Conservation (phyloP, 2,888 invertebrate species). For the Microdon myrmicae region DNA sequence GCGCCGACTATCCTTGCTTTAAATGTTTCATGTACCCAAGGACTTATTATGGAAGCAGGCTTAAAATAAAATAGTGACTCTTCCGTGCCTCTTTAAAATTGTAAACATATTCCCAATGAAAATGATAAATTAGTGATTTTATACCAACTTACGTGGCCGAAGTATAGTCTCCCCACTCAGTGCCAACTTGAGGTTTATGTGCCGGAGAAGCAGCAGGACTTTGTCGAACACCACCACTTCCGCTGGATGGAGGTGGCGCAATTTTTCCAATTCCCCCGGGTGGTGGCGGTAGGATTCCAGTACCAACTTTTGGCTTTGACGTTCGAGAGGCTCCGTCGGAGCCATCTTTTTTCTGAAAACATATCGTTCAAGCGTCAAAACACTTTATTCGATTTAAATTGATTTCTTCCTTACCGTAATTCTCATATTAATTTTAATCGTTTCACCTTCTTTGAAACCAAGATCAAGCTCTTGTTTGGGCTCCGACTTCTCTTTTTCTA, state of each 20-base stretch:
- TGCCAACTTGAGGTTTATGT: conserved; percentile 72
- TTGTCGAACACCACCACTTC: conserved; percentile 58
- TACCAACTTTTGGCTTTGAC: conserved; percentile 72
- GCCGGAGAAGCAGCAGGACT: conserved; percentile 75
- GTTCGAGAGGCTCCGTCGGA: conserved; percentile 75
- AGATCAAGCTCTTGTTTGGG: conserved; percentile 88
- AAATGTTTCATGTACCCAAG: too few species aligned
- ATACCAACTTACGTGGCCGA: conserved; percentile 73
- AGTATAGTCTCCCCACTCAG: conserved; percentile 84
- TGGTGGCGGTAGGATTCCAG: conserved; percentile 84
- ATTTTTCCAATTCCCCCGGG: conserved; percentile 76
- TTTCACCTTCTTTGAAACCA: conserved; percentile 99
- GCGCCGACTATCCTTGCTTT: too few species aligned
- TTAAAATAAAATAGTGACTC: too few species aligned
- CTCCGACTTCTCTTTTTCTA: conserved; percentile 81
- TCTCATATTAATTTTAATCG: conserved; percentile 99
- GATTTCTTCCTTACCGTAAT: conserved; percentile 77
- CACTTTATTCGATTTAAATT: not conserved
- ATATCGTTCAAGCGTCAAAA: not conserved
- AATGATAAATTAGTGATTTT: too few species aligned
- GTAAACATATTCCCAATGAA: too few species aligned
- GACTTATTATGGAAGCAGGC: too few species aligned
- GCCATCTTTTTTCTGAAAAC: conserved; percentile 85
- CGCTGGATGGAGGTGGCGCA: conserved; percentile 78
- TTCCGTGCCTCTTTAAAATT: too few species aligned